These are phyloP conservation scores for Pseudococcus longispinus DNA, from an alignment of 2,888 invertebrate species.

Conservation along the genomic window DNA sequence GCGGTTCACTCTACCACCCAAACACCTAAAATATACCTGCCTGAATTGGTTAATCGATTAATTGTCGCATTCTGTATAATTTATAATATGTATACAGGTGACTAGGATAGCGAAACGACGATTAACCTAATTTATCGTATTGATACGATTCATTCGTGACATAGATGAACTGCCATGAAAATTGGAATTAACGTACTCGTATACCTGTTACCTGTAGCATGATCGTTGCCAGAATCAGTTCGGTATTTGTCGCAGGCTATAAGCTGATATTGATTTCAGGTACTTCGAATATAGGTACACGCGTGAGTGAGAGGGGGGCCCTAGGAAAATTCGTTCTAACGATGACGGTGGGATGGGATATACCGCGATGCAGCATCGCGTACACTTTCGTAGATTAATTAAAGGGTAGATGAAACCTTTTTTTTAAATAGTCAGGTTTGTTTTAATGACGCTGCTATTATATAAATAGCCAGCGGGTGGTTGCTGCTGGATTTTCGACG, in stretches of 20 bases:
- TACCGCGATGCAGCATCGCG: background rate
- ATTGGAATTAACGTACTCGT: background rate
- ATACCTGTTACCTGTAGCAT: constrained; percentile 6
- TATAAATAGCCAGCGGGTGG: constrained; percentile 24
- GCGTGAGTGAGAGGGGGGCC: background rate
- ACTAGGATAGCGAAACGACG: constrained; percentile 31
- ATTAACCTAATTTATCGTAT: constrained; percentile 45
- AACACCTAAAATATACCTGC: background rate
- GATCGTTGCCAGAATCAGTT: constrained; percentile 1
- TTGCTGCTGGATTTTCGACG: background rate
- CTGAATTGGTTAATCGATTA: constrained; percentile 13
- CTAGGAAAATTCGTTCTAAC: background rate
- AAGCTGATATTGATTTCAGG: background rate
- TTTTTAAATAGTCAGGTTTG: background rate
- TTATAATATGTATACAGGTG: constrained; percentile 1
- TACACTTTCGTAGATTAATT: background rate
- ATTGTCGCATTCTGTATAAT: background rate
- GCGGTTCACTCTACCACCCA: background rate
- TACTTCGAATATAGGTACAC: background rate
- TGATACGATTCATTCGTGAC: constrained; percentile 45
- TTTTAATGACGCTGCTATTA: constrained; percentile 11
- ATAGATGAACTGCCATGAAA: constrained; percentile 43
- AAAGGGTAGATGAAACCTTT: constrained; percentile 7
- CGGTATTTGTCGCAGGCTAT: background rate
- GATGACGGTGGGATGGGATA: background rate